These are phyloP conservation scores for Pocota personata DNA, from an alignment of 2,888 invertebrate species.

Conservation along the genomic window DNA sequence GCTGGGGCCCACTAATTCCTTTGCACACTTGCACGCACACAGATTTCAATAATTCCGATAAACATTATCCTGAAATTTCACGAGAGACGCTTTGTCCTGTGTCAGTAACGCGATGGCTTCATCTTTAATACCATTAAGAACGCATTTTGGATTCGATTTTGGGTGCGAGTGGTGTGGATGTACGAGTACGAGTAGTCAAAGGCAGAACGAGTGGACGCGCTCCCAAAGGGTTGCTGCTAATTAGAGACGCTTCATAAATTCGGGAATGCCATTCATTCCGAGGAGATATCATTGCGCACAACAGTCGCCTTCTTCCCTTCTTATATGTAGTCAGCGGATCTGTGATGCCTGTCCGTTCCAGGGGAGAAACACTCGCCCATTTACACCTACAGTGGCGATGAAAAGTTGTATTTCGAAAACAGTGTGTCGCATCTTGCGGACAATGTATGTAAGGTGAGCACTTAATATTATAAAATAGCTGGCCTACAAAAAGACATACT, in stretches of 20 bases:
- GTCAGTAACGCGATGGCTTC: not conserved
- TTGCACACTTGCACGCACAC: slow-evolving; percentile 60
- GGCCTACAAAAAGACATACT: no score
- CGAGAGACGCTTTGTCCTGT: slow-evolving; percentile 4
- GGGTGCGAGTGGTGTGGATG: not conserved
- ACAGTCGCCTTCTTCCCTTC: slow-evolving; percentile 7
- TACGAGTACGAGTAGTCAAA: slow-evolving; percentile 12
- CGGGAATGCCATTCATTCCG: slow-evolving; percentile 67
- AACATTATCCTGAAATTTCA: slow-evolving; percentile 57
- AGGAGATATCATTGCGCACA: slow-evolving; percentile 65
- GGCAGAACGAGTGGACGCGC: slow-evolving; percentile 19
- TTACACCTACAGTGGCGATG: slow-evolving; percentile 11
- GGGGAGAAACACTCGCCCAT: slow-evolving; percentile 17
- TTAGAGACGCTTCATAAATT: slow-evolving; percentile 73
- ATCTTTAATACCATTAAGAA: slow-evolving; percentile 61
- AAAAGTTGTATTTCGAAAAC: not conserved
- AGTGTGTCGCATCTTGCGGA: no score
- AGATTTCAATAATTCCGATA: slow-evolving; percentile 62
- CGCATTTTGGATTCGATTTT: slow-evolving; percentile 35
- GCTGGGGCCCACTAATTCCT: slow-evolving; percentile 40
- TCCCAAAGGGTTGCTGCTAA: slow-evolving; percentile 69
- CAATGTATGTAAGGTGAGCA: no score
- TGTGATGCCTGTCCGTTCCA: slow-evolving; percentile 67
- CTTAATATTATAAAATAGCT: no score
- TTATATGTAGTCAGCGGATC: slow-evolving; percentile 24